phyloP scores from a whole-genome alignment of 92 coral and sea anemone genomes.

The Virgularia gustaviana region DNA sequence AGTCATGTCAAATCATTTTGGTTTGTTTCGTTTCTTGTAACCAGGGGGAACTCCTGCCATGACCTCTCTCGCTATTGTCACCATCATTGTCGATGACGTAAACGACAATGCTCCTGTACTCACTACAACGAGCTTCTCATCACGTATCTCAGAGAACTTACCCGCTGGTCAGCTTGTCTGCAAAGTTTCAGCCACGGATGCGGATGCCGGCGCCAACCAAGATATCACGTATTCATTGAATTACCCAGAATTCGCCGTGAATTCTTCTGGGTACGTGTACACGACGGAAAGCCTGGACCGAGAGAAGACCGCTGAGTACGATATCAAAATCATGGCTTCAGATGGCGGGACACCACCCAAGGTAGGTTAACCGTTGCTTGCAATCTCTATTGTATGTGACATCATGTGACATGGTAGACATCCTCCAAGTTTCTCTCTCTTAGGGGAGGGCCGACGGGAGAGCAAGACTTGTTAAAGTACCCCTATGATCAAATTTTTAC shows the following conservation, averaged over 20 bases:
- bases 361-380: no score
- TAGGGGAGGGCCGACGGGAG: no score
- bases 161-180: slow-evolving; percentile 85
- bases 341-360: slow-evolving; percentile 71
- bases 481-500: no score
- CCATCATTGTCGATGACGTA: slow-evolving; percentile 73
- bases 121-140: slow-evolving; percentile 61
- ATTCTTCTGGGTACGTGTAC: slow-evolving; percentile 65
- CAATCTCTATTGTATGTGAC: no score
- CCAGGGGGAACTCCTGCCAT: slow-evolving; percentile 69
- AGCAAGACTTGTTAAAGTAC: no score
- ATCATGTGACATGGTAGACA: no score
- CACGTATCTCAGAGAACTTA: slow-evolving; percentile 69
- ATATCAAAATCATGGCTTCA: slow-evolving; percentile 66
- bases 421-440: no score
- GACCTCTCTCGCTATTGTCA: slow-evolving; percentile 79
- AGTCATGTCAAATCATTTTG: no score
- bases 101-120: slow-evolving; percentile 84
- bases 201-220: slow-evolving; percentile 65
- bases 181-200: slow-evolving; percentile 67
- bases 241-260: slow-evolving; percentile 66
- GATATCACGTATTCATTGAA: slow-evolving; percentile 63
- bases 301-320: slow-evolving; percentile 65
- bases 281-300: slow-evolving; percentile 76
- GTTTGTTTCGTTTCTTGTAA: neutral